phyloP scores from a whole-genome alignment of 2,113 vertebrate species.

The Psittacula cyanocephala region DNA sequence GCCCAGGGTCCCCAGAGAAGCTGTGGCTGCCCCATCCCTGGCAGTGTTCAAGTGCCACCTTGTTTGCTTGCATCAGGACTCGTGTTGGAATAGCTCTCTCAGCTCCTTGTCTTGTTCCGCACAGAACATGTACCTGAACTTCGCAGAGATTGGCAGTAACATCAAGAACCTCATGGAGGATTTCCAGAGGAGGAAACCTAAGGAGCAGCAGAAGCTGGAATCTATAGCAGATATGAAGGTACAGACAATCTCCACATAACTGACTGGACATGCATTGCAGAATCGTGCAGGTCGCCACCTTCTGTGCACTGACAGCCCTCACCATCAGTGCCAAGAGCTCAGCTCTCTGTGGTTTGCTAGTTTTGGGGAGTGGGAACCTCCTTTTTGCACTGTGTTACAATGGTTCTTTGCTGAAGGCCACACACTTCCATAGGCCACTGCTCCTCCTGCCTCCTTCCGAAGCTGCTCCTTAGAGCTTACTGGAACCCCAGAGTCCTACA shows the following conservation, averaged over 20 bases:
- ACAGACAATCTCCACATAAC: not conserved
- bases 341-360: not conserved
- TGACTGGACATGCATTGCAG: not conserved
- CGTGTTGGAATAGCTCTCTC: accelerated
- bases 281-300: not conserved
- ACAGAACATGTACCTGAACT: slow-evolving; percentile 97
- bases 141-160: slow-evolving; percentile 95
- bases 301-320: not conserved
- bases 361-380: not conserved
- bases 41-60: not conserved
- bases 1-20: not conserved
- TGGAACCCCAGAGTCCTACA: not conserved
- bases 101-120: not conserved
- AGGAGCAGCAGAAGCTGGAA: slow-evolving; percentile 93
- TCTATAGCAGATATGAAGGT: slow-evolving; percentile 98
- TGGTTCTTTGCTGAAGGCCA: not conserved
- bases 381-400: not conserved
- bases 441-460: not conserved
- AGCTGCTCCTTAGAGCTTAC: not conserved
- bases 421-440: not conserved
- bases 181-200: slow-evolving; percentile 94
- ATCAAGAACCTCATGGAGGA: slow-evolving; percentile 99
- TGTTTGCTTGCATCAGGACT: not conserved
- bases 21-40: not conserved
- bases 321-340: not conserved